phyloP scores from a whole-genome alignment of 37 sponge, comb jelly and placozoan species.

The Beroe forskalii region DNA sequence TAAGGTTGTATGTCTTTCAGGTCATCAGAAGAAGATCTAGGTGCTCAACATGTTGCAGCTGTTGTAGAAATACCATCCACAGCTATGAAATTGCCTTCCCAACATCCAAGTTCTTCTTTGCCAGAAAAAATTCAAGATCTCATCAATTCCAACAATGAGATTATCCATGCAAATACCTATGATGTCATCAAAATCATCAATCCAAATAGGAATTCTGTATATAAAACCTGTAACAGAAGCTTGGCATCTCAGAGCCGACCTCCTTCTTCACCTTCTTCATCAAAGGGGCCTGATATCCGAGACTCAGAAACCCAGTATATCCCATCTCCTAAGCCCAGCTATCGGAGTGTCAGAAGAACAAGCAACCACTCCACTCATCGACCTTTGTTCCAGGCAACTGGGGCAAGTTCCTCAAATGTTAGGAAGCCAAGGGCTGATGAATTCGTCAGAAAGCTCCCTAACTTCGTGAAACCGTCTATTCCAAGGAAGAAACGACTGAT shows the following conservation, averaged over 20 bases:
- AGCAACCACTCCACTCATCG: background rate
- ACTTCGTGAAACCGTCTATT: background rate
- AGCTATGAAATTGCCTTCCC: no score
- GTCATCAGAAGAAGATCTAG: background rate
- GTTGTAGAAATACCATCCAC: background rate
- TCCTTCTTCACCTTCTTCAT: no score
- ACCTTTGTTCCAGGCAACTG: background rate
- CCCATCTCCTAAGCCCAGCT: no score
- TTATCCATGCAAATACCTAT: background rate
- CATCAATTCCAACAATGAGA: no score
- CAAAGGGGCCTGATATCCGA: no score
- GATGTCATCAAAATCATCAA: background rate
- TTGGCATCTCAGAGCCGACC: no score
- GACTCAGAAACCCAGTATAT: no score
- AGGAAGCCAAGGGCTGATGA: background rate
- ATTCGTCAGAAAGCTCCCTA: slow-evolving; percentile 13
- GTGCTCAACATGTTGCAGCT: background rate
- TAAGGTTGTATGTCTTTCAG: no score
- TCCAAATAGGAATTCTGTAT: background rate
- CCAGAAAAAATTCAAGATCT: no score
- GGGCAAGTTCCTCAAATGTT: background rate
- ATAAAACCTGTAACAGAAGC: background rate
- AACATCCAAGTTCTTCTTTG: no score
- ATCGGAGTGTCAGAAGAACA: background rate
- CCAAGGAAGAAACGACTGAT: background rate